Evolutionary conservation across 1,140 invertebrate genomes (phyloP).

Genomic region (Cotesia glomerata): DNA sequence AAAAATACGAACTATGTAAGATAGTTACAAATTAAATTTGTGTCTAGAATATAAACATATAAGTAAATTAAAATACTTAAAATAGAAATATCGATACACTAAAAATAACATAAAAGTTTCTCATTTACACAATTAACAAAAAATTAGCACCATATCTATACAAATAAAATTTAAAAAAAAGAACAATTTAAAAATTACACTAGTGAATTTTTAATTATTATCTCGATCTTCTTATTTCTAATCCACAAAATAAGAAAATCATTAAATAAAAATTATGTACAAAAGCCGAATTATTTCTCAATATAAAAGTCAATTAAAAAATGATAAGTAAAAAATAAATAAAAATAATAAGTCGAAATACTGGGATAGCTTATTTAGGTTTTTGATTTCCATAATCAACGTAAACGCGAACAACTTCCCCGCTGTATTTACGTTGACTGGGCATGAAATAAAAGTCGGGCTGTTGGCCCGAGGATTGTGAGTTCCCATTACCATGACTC

Average conservation of each 20-base stretch:
- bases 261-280: constrained; percentile 3
- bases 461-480: constrained; percentile 48
- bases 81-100: background rate
- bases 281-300: background rate
- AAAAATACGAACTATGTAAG: too few species aligned
- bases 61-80: too few species aligned
- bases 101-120: constrained; percentile 1
- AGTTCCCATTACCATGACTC: constrained; percentile 28
- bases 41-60: too few species aligned
- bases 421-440: constrained; percentile 89
- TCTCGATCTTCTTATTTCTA: too few species aligned
- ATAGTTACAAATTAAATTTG: too few species aligned
- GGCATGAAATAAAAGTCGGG: constrained; percentile 96
- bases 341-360: background rate
- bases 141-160: constrained; percentile 5
- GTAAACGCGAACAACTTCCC: constrained; percentile 89
- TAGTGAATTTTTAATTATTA: too few species aligned
- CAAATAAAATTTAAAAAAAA: background rate
- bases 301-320: too few species aligned
- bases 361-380: constrained; percentile 41
- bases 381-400: constrained; percentile 73
- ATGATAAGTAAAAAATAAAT: background rate
- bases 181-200: background rate
- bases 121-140: background rate
- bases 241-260: background rate